Conservation (phyloP, 2,797 vertebrate genomes). For the Pagetopsis macropterus region DNA sequence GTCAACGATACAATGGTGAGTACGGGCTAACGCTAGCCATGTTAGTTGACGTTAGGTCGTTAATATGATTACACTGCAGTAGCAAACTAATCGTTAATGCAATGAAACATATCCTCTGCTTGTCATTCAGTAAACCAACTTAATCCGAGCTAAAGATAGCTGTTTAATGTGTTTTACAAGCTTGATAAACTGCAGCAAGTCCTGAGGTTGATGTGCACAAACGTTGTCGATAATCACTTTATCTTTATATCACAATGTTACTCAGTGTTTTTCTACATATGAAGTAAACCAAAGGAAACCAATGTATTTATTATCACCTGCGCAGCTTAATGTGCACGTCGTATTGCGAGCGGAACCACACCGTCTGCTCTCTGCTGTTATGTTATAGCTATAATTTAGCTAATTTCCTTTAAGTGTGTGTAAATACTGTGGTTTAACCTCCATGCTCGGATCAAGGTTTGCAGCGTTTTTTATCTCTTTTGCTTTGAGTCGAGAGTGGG, state of each 20-base stretch:
- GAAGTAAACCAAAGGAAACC: background rate
- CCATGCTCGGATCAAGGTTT: conserved; percentile 11
- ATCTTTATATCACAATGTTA: background rate
- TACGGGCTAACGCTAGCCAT: conserved; percentile 36
- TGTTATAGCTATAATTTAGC: background rate
- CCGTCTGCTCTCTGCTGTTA: background rate
- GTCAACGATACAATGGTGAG: conserved; percentile 74
- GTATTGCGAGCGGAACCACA: background rate
- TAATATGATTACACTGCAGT: background rate
- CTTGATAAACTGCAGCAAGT: background rate
- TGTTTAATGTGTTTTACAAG: background rate
- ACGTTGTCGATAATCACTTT: background rate
- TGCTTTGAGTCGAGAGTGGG: conserved; percentile 60
- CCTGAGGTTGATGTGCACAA: background rate
- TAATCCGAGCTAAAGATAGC: rapidly evolving
- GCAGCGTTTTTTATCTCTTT: conserved; percentile 18
- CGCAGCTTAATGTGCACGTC: conserved; percentile 10
- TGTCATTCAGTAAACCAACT: rapidly evolving
- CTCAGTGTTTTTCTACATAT: background rate
- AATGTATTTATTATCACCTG: background rate
- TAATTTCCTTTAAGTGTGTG: background rate
- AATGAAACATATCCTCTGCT: rapidly evolving
- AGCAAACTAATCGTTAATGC: background rate
- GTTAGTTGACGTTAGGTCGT: conserved; percentile 25
- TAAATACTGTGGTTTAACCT: background rate